phyloP scores from a whole-genome alignment of 2,888 invertebrate genomes.

The Epirrhoe alternata region DNA sequence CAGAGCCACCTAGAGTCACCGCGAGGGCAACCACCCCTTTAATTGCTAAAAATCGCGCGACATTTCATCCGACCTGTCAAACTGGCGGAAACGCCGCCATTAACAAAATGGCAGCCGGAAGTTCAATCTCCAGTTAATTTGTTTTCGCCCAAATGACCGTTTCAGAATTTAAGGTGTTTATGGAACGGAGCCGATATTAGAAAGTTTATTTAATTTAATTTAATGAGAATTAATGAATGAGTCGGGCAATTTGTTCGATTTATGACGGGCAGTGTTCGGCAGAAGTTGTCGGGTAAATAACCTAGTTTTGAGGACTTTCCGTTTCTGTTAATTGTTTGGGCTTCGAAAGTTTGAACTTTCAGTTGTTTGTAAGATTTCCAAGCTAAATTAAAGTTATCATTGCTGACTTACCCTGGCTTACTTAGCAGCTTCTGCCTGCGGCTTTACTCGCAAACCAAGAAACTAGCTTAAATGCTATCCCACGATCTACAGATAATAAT shows the following conservation, averaged over 20 bases:
- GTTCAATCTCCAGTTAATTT: constrained; percentile 69
- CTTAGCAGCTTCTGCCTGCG: neutral
- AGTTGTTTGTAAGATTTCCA: constrained; percentile 25
- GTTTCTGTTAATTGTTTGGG: constrained; percentile 51
- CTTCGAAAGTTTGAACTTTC: constrained; percentile 29
- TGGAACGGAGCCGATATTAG: constrained; percentile 68
- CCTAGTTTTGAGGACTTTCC: constrained; percentile 49
- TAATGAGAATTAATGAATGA: constrained; percentile 67
- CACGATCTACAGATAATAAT: no score
- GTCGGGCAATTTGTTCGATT: constrained; percentile 65
- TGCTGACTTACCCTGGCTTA: constrained; percentile 4
- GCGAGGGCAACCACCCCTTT: constrained; percentile 59
- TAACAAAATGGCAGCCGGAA: constrained; percentile 68
- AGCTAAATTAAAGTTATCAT: constrained; percentile 26
- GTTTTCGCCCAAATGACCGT: constrained; percentile 76
- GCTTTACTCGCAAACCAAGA: neutral
- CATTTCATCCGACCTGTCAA: constrained; percentile 81
- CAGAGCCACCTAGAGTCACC: constrained; percentile 39
- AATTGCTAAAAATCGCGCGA: constrained; percentile 82
- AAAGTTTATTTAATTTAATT: constrained; percentile 66
- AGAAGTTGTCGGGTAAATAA: constrained; percentile 37
- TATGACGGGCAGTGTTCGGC: constrained; percentile 49
- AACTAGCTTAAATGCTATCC: no score
- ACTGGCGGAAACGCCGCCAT: constrained; percentile 71
- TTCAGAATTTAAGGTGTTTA: constrained; percentile 80